Evolutionary conservation across 2,888 invertebrate genomes (phyloP).

Genomic region (Fragum fragum): DNA sequence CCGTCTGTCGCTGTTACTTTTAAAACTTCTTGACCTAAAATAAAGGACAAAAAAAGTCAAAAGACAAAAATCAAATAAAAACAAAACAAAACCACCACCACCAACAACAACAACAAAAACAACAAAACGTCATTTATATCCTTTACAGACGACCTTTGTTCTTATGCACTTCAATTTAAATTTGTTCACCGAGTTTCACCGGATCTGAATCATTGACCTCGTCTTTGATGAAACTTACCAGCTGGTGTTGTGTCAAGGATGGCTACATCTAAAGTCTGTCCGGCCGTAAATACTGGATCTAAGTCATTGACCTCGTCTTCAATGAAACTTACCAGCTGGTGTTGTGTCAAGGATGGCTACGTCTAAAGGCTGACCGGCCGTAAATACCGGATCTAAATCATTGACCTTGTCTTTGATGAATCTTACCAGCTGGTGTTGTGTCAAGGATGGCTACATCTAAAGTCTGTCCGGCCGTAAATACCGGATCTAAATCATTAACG

Average conservation of each 20-base stretch:
- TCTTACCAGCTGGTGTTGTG: conserved; percentile 8
- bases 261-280: neutral
- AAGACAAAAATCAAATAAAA: no score
- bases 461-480: neutral
- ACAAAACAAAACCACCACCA: no score
- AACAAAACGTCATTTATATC: no score
- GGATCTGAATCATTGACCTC: no score
- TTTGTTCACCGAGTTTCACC: no score
- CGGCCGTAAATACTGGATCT: neutral
- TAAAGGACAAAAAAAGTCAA: neutral
- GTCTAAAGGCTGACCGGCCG: neutral
- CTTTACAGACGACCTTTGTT: no score
- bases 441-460: neutral
- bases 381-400: neutral
- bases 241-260: neutral
- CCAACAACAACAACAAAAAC: no score
- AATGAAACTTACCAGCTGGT: conserved; percentile 8
- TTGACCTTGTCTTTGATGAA: neutral
- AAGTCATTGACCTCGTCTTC: no score
- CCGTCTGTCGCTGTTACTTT: conserved; percentile 9
- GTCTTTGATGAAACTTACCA: no score
- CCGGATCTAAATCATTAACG: neutral
- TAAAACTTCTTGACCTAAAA: conserved; percentile 7
- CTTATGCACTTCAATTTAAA: no score
- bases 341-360: neutral